Percentiles rank a stretch among this genome's conserved stretches.
These are phyloP conservation scores for Metaphire vulgaris DNA, from an alignment of 1,140 invertebrate genomes.

Conservation along the genomic window DNA sequence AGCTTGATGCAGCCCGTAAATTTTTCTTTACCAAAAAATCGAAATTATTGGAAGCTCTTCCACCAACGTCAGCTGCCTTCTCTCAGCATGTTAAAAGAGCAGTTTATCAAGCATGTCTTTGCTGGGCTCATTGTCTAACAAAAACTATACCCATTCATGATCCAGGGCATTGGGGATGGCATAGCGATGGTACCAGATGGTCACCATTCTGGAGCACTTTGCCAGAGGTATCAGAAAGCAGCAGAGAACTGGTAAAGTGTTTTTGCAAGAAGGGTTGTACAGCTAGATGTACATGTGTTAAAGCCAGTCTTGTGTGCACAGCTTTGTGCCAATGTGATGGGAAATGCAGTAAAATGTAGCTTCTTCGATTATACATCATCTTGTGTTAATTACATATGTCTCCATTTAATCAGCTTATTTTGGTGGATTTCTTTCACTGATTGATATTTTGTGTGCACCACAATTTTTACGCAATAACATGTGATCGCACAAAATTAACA, in stretches of 20 bases:
- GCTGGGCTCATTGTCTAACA: neutral
- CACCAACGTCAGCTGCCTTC: neutral
- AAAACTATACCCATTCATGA: neutral
- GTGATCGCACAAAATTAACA: too few relatives aligned
- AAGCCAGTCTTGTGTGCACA: neutral
- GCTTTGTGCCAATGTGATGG: neutral
- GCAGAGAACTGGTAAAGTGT: neutral
- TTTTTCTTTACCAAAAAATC: neutral
- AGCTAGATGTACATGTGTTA: neutral
- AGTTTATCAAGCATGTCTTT: neutral
- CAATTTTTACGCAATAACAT: too few relatives aligned
- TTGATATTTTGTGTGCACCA: too few relatives aligned
- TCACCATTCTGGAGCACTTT: neutral
- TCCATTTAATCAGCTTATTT: too few relatives aligned
- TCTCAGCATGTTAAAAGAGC: neutral
- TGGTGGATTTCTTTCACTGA: too few relatives aligned
- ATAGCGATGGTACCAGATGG: neutral
- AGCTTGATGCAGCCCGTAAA: neutral
- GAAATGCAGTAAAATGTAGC: neutral
- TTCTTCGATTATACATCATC: too few relatives aligned
- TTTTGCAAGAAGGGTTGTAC: neutral
- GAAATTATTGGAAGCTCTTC: neutral
- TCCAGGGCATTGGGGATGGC: neutral
- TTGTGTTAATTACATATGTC: too few relatives aligned
- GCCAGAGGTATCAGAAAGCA: neutral